Percentiles rank a stretch among this genome's conserved stretches.
Conservation (phyloP, 2,113 vertebrate genomes). For the Xiphophorus hellerii region DNA sequence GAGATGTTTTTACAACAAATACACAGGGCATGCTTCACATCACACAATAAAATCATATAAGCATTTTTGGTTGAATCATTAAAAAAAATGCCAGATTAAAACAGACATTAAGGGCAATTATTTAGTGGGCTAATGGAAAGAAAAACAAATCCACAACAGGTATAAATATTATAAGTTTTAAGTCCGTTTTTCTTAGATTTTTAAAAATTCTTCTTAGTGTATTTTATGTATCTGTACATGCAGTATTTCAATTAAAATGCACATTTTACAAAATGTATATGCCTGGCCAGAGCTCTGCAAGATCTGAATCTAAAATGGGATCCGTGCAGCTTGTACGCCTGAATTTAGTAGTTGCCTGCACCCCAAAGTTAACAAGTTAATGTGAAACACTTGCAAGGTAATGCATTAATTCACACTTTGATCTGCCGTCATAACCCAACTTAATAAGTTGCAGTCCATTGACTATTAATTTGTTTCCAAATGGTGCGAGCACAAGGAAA, state of each 20-base stretch:
- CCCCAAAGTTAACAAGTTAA: constrained; percentile 63
- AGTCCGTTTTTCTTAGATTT: not conserved
- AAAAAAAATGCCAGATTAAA: not conserved
- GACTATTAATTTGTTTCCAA: constrained; percentile 81
- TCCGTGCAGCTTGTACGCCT: constrained; percentile 12
- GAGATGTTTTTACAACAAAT: constrained; percentile 2
- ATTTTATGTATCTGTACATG: not conserved
- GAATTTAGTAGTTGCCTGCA: constrained; percentile 40
- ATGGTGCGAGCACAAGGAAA: constrained; percentile 63
- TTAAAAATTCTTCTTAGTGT: not conserved
- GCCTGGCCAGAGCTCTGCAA: constrained; percentile 16
- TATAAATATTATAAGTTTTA: not conserved
- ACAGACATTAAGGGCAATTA: not conserved
- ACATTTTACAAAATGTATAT: constrained; percentile 17
- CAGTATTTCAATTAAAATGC: constrained; percentile 12
- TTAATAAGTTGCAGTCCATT: constrained; percentile 83
- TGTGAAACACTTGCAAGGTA: constrained; percentile 70
- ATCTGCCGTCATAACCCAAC: constrained; percentile 73
- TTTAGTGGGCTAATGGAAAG: not conserved
- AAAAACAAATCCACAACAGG: not conserved
- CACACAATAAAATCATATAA: not conserved
- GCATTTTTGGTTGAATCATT: not conserved
- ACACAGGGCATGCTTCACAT: not conserved
- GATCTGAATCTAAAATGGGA: constrained; percentile 41
- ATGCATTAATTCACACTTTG: constrained; percentile 72